Percentiles rank a stretch among this genome's conserved stretches.
Conservation (phyloP, 2,797 vertebrate genomes). For the Melanotaenia trifasciata region DNA sequence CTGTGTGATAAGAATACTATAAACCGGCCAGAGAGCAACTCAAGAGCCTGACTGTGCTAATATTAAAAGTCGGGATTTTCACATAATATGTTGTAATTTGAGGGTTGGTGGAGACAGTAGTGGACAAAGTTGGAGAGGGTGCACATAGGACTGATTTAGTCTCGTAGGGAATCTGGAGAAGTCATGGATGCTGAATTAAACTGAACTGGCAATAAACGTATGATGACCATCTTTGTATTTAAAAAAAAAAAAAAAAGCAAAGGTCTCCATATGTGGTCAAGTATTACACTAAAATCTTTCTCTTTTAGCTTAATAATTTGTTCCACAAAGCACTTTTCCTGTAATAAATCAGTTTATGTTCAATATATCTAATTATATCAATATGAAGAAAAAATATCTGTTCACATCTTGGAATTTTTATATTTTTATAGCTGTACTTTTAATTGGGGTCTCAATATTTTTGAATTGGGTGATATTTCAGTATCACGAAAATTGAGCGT, state of each 20-base stretch:
- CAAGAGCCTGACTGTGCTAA: background rate
- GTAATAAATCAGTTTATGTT: background rate
- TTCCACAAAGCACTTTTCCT: background rate
- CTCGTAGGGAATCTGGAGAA: background rate
- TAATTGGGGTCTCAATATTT: background rate
- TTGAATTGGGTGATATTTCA: background rate
- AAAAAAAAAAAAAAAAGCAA: background rate
- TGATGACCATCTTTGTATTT: background rate
- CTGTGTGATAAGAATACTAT: slow-evolving; percentile 10
- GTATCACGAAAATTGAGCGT: background rate
- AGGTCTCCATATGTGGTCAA: too few relatives aligned
- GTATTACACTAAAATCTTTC: background rate
- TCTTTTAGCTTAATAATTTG: background rate
- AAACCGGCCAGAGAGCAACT: slow-evolving; percentile 12
- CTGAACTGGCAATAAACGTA: background rate
- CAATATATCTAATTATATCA: background rate
- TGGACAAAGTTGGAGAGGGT: too few relatives aligned
- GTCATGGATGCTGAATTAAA: background rate
- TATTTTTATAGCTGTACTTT: background rate
- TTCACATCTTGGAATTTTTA: background rate
- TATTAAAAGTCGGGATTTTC: slow-evolving; percentile 4
- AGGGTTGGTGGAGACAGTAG: background rate
- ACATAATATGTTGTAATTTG: background rate
- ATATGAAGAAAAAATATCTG: background rate
- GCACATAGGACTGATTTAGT: background rate